Percentiles rank a stretch among this genome's conserved stretches.
These are phyloP conservation scores for Stegodyphus mimosarum DNA, from an alignment of 1,140 invertebrate species.

Conservation along the genomic window DNA sequence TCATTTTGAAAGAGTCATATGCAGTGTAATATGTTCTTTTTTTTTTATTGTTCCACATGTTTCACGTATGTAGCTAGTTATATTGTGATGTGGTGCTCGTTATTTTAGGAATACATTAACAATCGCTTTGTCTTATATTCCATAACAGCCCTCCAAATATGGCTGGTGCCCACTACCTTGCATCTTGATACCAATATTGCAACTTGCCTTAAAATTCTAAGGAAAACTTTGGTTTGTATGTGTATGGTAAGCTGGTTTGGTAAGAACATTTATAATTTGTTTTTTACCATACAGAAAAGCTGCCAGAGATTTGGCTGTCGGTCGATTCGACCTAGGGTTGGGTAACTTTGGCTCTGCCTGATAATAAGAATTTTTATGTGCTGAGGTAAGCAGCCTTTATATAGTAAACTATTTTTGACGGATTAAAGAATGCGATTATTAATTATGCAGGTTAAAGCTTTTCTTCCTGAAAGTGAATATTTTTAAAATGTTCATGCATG, in stretches of 20 bases:
- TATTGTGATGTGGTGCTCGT: slow-evolving; percentile 51
- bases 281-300: slow-evolving; percentile 53
- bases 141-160: slow-evolving; percentile 62
- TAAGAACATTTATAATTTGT: slow-evolving; percentile 61
- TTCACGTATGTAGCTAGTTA: slow-evolving; percentile 24
- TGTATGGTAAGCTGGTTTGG: slow-evolving; percentile 60
- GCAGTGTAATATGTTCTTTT: too few relatives aligned
- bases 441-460: too few relatives aligned
- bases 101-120: slow-evolving; percentile 57
- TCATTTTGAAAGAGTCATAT: slow-evolving; percentile 11
- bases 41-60: slow-evolving; percentile 16
- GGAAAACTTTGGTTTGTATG: slow-evolving; percentile 62
- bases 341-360: slow-evolving; percentile 38
- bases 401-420: not conserved
- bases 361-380: not conserved
- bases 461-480: too few relatives aligned
- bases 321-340: slow-evolving; percentile 21
- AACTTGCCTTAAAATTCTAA: slow-evolving; percentile 55
- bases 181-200: slow-evolving; percentile 29
- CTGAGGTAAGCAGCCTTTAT: slow-evolving; percentile 48
- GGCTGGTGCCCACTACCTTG: slow-evolving; percentile 50
- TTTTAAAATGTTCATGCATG: too few relatives aligned
- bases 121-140: slow-evolving; percentile 62
- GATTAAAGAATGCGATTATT: too few relatives aligned
- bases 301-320: slow-evolving; percentile 15